A percentile compares a stretch with the other conserved stretches of the same genome.
These are phyloP conservation scores for Onychorhynchus coronatus DNA, from an alignment of 2,113 vertebrate species.

Conservation along the genomic window DNA sequence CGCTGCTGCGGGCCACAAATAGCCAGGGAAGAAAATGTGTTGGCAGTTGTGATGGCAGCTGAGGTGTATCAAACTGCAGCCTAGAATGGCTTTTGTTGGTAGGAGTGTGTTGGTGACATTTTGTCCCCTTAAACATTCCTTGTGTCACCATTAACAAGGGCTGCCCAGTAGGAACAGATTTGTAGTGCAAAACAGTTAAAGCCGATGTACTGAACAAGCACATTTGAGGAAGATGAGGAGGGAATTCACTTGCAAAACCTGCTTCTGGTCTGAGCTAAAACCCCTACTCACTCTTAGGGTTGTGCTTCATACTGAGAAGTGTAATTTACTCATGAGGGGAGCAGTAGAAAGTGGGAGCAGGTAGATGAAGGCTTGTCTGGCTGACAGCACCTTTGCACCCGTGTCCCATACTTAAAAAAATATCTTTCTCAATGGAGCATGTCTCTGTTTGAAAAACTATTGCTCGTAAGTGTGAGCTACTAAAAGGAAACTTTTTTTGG, in stretches of 20 bases:
- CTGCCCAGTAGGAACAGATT: background rate
- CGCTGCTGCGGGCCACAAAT: background rate
- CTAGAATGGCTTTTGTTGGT: background rate
- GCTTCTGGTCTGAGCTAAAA: background rate
- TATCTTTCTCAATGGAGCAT: background rate
- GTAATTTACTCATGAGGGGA: background rate
- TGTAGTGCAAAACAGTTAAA: background rate
- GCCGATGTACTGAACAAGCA: background rate
- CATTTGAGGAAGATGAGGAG: background rate
- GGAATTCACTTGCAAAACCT: background rate
- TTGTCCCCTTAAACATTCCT: background rate
- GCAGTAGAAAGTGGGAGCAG: background rate
- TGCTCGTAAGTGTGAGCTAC: background rate
- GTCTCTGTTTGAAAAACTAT: background rate
- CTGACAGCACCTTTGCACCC: background rate
- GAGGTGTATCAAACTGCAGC: background rate
- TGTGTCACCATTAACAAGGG: background rate
- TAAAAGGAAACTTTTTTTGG: background rate
- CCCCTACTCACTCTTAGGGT: rapidly evolving
- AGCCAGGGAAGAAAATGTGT: background rate
- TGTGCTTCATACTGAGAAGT: background rate
- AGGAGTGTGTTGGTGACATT: background rate
- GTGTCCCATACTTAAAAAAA: background rate
- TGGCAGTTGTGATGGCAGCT: background rate
- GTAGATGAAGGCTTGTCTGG: background rate